Evolutionary conservation across 2,797 vertebrate genomes (phyloP), one percentile per base, ranked within the genome.

Genomic region (Anisognathus igniventris): DNA sequence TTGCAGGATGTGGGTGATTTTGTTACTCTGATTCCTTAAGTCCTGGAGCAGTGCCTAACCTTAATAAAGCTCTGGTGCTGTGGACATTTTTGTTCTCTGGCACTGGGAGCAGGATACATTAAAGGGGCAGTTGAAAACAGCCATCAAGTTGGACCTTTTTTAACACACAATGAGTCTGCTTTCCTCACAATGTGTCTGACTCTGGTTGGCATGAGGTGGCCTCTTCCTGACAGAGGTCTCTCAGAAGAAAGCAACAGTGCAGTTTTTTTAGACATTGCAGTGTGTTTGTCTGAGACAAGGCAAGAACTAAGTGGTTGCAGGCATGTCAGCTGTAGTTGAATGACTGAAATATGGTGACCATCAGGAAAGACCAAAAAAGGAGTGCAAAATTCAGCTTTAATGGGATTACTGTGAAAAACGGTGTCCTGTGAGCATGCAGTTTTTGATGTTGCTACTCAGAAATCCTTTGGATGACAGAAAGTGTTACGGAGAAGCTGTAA

Each of bases 141-240:
- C 33, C 37, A 19, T 42, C 1, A 3, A 10, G 20, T 20, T 18
- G 16, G 58, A 33, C 12, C 16, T 5, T 25, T 67, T 19, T 50
- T 18, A 61, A 30, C 31, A n/a, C 5, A 28, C 16, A 2, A 9
- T 28, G 15, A 3, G 3, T 37, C 13, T 14, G 22, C 28, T 71
- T 79, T 78, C 27, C 39, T 67, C 14, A 5, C 0, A 0, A 0
- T 31, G 17, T 62, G 4, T 51, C 30, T 61, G 40, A n/a, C 61
- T 73, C 45, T 68, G 35, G 30, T 44, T 88, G 72, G n/a, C 19
- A 10, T n/a, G 47, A 76, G 8, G 7, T 39, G 35, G 33, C 13
- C 17, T 81, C 23, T 33, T 30, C 42, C 30, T 31, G 31, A 60
- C 28, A 51, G 25, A n/a, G 8, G 6, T 30, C 33, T 78, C 33